Evolutionary conservation across 2,113 vertebrate genomes (phyloP).

Genomic region (Diadophis punctatus): DNA sequence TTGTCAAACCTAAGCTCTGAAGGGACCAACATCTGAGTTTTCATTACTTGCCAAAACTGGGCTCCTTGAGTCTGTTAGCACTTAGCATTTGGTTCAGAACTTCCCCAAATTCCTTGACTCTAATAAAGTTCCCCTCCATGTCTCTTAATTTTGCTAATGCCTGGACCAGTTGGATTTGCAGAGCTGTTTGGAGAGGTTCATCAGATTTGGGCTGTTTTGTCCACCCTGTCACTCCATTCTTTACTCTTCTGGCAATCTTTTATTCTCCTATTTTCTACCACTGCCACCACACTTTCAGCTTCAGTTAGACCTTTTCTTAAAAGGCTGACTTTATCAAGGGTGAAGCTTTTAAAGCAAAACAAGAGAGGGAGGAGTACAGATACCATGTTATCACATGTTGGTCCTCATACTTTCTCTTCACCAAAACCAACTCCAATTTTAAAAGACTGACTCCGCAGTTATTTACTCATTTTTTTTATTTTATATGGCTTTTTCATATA

Average conservation of each 20-base stretch:
- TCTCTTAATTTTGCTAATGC: background rate
- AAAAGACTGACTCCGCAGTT: background rate
- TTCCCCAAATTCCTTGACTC: background rate
- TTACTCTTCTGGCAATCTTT: background rate
- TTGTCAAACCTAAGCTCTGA: background rate
- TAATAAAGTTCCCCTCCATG: background rate
- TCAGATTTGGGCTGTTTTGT: background rate
- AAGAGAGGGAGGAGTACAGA: background rate
- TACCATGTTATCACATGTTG: background rate
- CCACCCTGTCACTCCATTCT: background rate
- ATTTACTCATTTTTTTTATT: background rate
- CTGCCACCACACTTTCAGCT: background rate
- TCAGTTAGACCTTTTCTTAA: background rate
- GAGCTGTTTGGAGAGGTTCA: background rate
- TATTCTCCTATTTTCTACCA: background rate
- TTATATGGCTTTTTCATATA: background rate
- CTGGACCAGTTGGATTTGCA: background rate
- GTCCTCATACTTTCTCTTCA: background rate
- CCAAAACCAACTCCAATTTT: background rate
- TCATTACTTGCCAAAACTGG: background rate
- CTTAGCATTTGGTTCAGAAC: background rate
- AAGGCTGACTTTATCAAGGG: background rate
- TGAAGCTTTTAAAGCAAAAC: background rate
- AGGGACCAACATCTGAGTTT: background rate
- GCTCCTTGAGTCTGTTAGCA: background rate